Conservation (phyloP, 2,797 vertebrate species). For the Benthosema pterotum region DNA sequence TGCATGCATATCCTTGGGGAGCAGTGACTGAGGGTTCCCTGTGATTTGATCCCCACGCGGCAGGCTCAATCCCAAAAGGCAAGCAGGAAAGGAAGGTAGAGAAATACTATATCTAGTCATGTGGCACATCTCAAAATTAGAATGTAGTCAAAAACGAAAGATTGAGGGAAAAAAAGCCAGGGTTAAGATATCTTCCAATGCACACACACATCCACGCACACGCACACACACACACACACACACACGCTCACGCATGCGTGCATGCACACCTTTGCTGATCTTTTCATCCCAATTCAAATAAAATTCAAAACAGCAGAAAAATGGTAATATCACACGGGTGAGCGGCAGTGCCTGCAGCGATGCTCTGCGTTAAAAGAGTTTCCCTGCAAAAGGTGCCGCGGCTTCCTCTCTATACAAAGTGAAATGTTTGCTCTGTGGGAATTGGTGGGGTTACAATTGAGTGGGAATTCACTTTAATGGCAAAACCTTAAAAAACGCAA, state of each 20-base stretch:
- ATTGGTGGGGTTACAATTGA: conserved; percentile 54
- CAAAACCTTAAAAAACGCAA: conserved; percentile 24
- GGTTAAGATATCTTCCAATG: conserved; percentile 71
- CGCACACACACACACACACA: conserved; percentile 39
- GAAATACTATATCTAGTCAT: conserved; percentile 70
- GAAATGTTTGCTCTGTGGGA: conserved; percentile 77
- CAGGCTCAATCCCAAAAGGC: conserved; percentile 73
- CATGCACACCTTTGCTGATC: conserved; percentile 58
- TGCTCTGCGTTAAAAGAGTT: conserved; percentile 70
- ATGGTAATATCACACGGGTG: conserved; percentile 80
- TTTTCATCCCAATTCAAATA: conserved; percentile 81
- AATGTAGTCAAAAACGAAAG: conserved; percentile 40
- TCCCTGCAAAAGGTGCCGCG: conserved; percentile 62
- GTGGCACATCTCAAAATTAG: conserved; percentile 70
- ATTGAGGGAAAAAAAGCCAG: conserved; percentile 45
- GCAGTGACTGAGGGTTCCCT: conserved; percentile 53
- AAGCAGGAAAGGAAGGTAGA: conserved; percentile 51
- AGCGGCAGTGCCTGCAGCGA: conserved; percentile 76
- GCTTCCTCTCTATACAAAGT: conserved; percentile 57
- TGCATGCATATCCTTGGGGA: conserved; percentile 76
- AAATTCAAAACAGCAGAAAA: conserved; percentile 79
- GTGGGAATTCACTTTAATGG: conserved; percentile 63
- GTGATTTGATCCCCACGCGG: conserved; percentile 52
- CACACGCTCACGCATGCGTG: conserved; percentile 42
- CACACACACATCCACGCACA: conserved; percentile 39